Evolutionary conservation across 1,140 invertebrate genomes (phyloP), one percentile per base, ranked within the genome.

Genomic region (Drosophila burlai): DNA sequence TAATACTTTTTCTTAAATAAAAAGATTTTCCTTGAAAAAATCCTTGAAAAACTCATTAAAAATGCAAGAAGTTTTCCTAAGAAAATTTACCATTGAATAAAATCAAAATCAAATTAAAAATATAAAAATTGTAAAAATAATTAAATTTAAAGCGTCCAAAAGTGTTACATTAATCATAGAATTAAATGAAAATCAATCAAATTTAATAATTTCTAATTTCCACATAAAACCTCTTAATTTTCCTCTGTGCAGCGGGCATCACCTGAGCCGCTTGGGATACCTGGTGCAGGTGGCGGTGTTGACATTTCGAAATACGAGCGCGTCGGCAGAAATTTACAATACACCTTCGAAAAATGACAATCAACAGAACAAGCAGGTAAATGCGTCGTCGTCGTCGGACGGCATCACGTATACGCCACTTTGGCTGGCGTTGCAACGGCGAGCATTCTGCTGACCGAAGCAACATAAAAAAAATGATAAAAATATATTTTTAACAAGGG

Each of bases 271-370:
- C 65, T 84, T 84, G 62, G 43, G 38, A 64, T 71, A 78, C 63
- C 74, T 59, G 40, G 42, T 86, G 84, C 84, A 87, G 84, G 84
- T 87, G 83, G 67, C 78, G 73, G 68, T 87, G 84, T 87, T 90
- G 85, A 87, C 84, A 87, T 87, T 87, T 87, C 84, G 74, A 87
- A 87, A 87, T 87, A 77, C 83, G 84, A 84, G 63, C 69, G 84
- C 84, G 78, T 89, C 87, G 50, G 84, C 84, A 81, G 66, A 87
- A 81, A 75, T 50, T 64, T 87, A 75, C 73, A 76, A 76, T 85
- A 66, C 52, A 60, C 78, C 57, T 66, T 63, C 31, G 43, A 60
- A 65, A 57, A 77, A 61, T 29, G 10, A 63, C 46, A 76, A 81
- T 57, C 67, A 57, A 67, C 74, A 81, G 64, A 67, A 66, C 63